A percentile compares a stretch with the other conserved stretches of the same genome.
These are phyloP conservation scores for Syritta pipiens DNA, from an alignment of 2,888 invertebrate species.

Conservation along the genomic window DNA sequence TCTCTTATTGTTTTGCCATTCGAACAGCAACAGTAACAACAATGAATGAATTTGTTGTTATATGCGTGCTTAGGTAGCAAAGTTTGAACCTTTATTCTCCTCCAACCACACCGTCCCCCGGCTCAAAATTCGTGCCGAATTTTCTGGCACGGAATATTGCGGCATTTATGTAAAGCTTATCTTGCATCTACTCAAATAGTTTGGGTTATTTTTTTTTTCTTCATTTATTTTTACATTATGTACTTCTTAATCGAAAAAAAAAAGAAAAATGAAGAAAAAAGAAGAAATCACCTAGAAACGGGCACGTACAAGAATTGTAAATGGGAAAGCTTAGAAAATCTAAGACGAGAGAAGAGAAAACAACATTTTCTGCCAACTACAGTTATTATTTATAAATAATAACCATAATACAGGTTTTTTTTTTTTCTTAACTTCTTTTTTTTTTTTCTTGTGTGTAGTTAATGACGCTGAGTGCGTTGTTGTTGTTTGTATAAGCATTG, in stretches of 20 bases:
- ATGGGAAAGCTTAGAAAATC: slow-evolving; percentile 39
- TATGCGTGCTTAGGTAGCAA: neutral
- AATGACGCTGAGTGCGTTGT: neutral
- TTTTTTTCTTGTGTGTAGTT: slow-evolving; percentile 6
- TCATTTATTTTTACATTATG: neutral
- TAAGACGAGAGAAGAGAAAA: neutral
- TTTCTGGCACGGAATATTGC: no score
- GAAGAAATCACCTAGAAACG: no score
- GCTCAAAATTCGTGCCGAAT: no score
- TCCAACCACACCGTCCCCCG: no score
- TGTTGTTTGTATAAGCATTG: neutral
- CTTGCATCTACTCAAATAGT: no score
- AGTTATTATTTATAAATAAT: slow-evolving; percentile 52
- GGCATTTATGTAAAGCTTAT: no score
- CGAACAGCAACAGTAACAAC: neutral
- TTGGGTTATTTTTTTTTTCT: no score
- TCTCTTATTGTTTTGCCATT: slow-evolving; percentile 25
- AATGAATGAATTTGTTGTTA: neutral
- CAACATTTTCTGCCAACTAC: slow-evolving; percentile 28
- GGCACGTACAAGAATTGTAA: slow-evolving; percentile 8
- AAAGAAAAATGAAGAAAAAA: slow-evolving; percentile 43
- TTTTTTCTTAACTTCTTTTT: neutral
- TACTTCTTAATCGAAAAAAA: slow-evolving; percentile 19
- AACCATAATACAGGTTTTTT: slow-evolving; percentile 38
- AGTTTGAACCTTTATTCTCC: no score